These are phyloP conservation scores for Jordanella pulchra DNA, from an alignment of 2,797 vertebrate species.

Conservation along the genomic window DNA sequence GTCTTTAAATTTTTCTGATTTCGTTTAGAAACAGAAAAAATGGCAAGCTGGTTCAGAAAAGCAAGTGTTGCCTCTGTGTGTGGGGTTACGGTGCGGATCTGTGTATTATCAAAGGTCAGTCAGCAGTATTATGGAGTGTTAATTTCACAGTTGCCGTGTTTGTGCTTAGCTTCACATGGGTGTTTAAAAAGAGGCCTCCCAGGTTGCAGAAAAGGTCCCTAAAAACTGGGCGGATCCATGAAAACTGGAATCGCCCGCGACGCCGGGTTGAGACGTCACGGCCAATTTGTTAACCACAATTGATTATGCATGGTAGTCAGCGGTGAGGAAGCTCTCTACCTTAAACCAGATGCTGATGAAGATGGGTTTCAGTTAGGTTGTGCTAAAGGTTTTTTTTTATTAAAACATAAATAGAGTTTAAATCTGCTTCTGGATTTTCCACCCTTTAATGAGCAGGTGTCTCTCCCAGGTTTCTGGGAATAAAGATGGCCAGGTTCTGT, in stretches of 20 bases:
- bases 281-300: conserved; percentile 76
- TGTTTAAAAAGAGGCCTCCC: conserved; percentile 55
- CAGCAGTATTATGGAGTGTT: conserved; percentile 53
- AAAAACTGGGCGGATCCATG: conserved; percentile 64
- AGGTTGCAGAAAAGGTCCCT: conserved; percentile 39
- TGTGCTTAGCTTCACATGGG: conserved; percentile 37
- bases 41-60: not conserved
- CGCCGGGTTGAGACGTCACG: conserved; percentile 58
- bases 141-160: conserved; percentile 72
- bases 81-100: conserved; percentile 21
- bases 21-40: not conserved
- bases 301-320: conserved; percentile 56
- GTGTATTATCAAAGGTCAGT: conserved; percentile 17
- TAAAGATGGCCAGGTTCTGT: conserved; percentile 34
- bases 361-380: conserved; percentile 22
- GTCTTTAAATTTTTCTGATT: not conserved
- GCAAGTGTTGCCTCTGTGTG: conserved; percentile 32
- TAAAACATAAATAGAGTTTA: conserved; percentile 36
- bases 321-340: conserved; percentile 17
- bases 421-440: conserved; percentile 6
- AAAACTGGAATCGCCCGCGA: conserved; percentile 46
- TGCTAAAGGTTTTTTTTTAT: conserved; percentile 39
- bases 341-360: conserved; percentile 16
- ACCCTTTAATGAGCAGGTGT: conserved; percentile 34
- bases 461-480: conserved; percentile 5